Percentiles rank a stretch among this genome's conserved stretches.
Evolutionary conservation across 2,888 invertebrate genomes (phyloP).

Genomic region (Terebella lapidaria): DNA sequence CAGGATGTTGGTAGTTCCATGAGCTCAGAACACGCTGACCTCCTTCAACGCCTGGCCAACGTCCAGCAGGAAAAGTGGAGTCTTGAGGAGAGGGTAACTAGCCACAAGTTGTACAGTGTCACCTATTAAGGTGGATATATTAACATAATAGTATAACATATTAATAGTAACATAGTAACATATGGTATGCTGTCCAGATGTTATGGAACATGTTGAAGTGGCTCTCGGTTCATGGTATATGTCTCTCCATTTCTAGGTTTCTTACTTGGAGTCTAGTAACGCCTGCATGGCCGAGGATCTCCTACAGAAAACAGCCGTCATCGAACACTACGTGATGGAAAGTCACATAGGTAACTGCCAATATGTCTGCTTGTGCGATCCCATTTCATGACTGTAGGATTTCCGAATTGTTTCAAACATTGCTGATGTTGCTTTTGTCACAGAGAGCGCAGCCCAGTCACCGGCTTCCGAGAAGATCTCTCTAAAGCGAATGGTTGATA

Average conservation of each 20-base stretch:
- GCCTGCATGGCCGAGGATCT: slow-evolving; percentile 57
- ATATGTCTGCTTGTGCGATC: no score
- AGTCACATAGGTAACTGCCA: slow-evolving; percentile 28
- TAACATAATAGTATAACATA: no score
- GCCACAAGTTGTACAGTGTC: not conserved
- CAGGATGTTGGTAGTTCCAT: no score
- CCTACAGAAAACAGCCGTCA: slow-evolving; percentile 54
- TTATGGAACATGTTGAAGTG: no score
- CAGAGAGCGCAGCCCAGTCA: slow-evolving; percentile 1
- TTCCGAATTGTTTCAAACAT: no score
- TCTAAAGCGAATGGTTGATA: slow-evolving; percentile 52
- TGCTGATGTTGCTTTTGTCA: no score
- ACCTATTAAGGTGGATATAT: not conserved
- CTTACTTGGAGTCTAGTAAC: slow-evolving; percentile 55
- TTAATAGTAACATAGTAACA: no score
- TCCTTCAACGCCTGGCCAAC: slow-evolving; percentile 50
- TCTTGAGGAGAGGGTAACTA: slow-evolving; percentile 55
- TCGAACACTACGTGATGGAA: slow-evolving; percentile 57
- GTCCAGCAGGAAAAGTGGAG: slow-evolving; percentile 56
- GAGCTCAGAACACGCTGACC: slow-evolving; percentile 54
- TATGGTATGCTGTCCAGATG: no score
- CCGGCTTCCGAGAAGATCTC: slow-evolving; percentile 43
- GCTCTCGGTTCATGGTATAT: no score
- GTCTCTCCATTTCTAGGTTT: no score
- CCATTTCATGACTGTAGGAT: no score